phyloP scores from a whole-genome alignment of 2,888 invertebrate species.

The Diarsia mendica region DNA sequence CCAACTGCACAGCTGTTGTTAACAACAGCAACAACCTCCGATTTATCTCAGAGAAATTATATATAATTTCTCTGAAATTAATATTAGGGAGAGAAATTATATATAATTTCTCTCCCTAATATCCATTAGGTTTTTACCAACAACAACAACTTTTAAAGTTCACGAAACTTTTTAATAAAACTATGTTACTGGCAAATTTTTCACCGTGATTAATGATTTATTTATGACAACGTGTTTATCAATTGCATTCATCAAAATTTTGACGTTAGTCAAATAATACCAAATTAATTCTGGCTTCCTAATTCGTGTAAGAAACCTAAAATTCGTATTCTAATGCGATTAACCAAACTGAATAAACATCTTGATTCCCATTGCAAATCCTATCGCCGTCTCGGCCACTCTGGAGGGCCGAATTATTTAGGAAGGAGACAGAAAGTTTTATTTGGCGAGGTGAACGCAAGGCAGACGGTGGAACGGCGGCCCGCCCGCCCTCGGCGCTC shows the following conservation, averaged over 20 bases:
- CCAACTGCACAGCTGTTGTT: neutral
- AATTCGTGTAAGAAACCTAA: neutral
- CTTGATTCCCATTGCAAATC: constrained; percentile 45
- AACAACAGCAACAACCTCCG: too few species aligned
- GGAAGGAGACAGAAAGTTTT: constrained; percentile 64
- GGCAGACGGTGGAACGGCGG: constrained; percentile 34
- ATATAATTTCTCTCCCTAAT: too few species aligned
- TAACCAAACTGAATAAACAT: constrained; percentile 32
- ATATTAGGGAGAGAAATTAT: too few species aligned
- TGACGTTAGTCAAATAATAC: neutral
- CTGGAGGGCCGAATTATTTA: constrained; percentile 51
- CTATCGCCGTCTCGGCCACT: constrained; percentile 53
- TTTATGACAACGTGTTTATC: neutral
- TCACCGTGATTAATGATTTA: neutral
- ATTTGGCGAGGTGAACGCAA: constrained; percentile 58
- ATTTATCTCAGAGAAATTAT: neutral
- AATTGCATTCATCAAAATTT: constrained; percentile 1
- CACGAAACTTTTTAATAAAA: neutral
- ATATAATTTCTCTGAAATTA: too few species aligned
- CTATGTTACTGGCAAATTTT: neutral
- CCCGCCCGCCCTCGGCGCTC: constrained; percentile 81
- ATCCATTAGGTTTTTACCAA: too few species aligned
- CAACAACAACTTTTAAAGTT: constrained; percentile 1
- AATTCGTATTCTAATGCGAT: constrained; percentile 4
- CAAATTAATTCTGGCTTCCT: neutral